These are phyloP conservation scores for Microcebus murinus DNA, from an alignment of 2,113 vertebrate genomes.

Conservation along the genomic window DNA sequence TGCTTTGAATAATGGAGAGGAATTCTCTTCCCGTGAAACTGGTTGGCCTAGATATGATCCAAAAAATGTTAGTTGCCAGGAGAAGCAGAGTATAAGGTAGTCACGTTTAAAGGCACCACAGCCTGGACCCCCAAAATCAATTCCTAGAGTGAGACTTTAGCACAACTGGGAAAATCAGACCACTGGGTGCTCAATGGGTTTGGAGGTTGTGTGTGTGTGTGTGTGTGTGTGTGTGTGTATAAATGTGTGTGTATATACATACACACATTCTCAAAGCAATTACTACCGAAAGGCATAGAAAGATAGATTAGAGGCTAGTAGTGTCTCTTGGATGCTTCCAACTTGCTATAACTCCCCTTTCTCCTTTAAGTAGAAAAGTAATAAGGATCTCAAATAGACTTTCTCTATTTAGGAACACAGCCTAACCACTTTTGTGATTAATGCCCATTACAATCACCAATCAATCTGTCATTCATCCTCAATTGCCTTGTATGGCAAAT, in stretches of 20 bases:
- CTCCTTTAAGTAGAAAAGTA: not conserved
- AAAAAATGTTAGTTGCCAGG: not conserved
- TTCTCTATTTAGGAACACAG: not conserved
- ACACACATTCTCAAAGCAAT: not conserved
- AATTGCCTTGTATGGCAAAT: not conserved
- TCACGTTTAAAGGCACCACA: not conserved
- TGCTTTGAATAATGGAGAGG: not conserved
- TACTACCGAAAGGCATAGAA: not conserved
- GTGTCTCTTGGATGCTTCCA: not conserved
- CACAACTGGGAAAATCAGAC: not conserved
- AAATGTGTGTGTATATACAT: too few relatives aligned
- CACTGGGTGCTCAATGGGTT: not conserved
- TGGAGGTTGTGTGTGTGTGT: not conserved
- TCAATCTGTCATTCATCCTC: not conserved
- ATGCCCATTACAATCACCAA: not conserved
- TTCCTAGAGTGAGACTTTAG: not conserved
- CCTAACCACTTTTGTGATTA: not conserved
- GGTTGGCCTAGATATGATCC: not conserved
- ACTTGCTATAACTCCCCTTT: not conserved
- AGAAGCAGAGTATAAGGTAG: not conserved
- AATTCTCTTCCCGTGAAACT: not conserved
- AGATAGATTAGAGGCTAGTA: not conserved
- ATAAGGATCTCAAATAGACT: not conserved
- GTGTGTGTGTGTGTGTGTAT: too few relatives aligned
- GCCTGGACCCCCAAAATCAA: not conserved